Evolutionary conservation across 37 sponge, comb jelly and placozoan genomes (phyloP).

Genomic region (Halisarca cf. caerulea): DNA sequence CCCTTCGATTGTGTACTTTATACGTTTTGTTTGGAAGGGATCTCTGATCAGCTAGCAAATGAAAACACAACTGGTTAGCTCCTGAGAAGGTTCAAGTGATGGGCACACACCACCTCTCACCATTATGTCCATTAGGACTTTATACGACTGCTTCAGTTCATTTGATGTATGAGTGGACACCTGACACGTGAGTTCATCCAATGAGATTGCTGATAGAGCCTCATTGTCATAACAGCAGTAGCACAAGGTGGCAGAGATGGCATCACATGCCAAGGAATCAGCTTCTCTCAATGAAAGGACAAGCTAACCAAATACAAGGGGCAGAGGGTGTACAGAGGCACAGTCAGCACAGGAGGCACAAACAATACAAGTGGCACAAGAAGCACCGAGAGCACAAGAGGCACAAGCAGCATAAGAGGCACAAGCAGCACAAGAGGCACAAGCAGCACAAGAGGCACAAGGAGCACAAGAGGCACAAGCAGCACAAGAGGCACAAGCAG

Average conservation of each 20-base stretch:
- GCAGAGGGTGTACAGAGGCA: no score
- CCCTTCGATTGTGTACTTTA: constrained; percentile 63
- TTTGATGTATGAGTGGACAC: constrained; percentile 45
- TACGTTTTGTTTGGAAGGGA: constrained; percentile 61
- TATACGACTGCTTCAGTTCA: constrained; percentile 62
- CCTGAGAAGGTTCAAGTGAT: no score
- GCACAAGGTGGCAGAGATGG: constrained; percentile 62
- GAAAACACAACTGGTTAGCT: not conserved
- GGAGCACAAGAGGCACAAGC: no score
- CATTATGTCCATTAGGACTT: constrained; percentile 65
- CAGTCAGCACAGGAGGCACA: no score
- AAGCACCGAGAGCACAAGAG: no score
- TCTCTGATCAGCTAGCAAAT: constrained; percentile 65
- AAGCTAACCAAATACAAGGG: constrained; percentile 51
- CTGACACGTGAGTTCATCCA: constrained; percentile 62
- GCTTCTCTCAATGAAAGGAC: constrained; percentile 59
- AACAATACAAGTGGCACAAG: no score
- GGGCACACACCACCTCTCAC: no score
- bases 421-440: no score
- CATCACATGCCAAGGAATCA: constrained; percentile 45
- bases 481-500: no score
- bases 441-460: no score
- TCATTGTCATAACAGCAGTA: constrained; percentile 79
- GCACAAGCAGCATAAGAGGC: no score
- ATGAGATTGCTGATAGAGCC: constrained; percentile 63